Evolutionary conservation across 2,888 invertebrate genomes (phyloP).

Genomic region (Phyllotreta cruciferae): DNA sequence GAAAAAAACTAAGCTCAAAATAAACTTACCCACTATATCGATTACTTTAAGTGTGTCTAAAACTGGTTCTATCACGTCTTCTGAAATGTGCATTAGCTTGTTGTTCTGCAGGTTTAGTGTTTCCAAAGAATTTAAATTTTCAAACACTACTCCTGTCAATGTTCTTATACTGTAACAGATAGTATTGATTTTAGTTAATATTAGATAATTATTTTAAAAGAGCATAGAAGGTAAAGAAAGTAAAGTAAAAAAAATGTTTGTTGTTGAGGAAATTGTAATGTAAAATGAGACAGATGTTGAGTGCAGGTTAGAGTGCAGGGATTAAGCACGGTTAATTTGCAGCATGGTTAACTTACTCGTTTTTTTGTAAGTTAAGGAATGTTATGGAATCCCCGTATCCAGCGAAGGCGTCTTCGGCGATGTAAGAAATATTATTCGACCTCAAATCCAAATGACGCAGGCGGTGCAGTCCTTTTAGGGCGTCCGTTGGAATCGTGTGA

Average conservation of each 20-base stretch:
- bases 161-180: conserved; percentile 74
- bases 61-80: conserved; percentile 88
- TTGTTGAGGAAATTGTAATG: too few species aligned
- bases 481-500: conserved; percentile 84
- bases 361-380: conserved; percentile 91
- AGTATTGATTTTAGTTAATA: too few species aligned
- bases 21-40: conserved; percentile 82
- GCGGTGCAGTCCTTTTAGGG: conserved; percentile 81
- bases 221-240: too few species aligned
- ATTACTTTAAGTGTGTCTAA: conserved; percentile 85
- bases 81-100: conserved; percentile 80
- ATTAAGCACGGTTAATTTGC: too few species aligned
- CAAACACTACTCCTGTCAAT: conserved; percentile 83
- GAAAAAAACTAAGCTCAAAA: not conserved
- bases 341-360: too few species aligned
- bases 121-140: conserved; percentile 88
- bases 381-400: conserved; percentile 91
- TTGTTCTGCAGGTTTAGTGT: conserved; percentile 88
- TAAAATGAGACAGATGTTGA: too few species aligned
- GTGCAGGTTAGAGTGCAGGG: too few species aligned
- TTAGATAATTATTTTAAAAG: too few species aligned
- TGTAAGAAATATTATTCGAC: conserved; percentile 83
- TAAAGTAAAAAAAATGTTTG: too few species aligned
- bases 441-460: conserved; percentile 87
- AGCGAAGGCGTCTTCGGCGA: conserved; percentile 86